A percentile compares a stretch with the other conserved stretches of the same genome.
These are phyloP conservation scores for Novumbra hubbsi DNA, from an alignment of 2,797 vertebrate genomes.

Conservation along the genomic window DNA sequence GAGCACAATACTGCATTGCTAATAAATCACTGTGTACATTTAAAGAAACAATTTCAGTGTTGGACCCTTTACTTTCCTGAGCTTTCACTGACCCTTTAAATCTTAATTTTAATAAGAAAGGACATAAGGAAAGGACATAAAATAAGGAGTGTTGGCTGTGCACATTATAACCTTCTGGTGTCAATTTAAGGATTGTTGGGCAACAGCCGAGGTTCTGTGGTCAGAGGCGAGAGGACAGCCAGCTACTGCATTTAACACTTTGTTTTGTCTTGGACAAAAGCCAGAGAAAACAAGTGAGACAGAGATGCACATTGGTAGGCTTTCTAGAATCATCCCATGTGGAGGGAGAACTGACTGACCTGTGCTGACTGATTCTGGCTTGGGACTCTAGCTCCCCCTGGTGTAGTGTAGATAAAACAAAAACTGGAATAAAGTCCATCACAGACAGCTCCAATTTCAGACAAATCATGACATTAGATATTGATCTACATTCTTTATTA, in stretches of 20 bases:
- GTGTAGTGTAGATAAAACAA: slow-evolving; percentile 43
- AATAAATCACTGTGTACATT: too few species aligned
- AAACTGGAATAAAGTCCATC: not conserved
- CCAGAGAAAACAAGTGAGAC: slow-evolving; percentile 2
- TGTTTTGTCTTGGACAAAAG: not conserved
- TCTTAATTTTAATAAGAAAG: not conserved
- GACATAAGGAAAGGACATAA: not conserved
- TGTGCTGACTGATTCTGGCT: slow-evolving; percentile 24
- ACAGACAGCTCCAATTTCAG: not conserved
- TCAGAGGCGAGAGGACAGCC: not conserved
- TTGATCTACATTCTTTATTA: not conserved
- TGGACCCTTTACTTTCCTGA: too few species aligned
- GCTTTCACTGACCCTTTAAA: too few species aligned
- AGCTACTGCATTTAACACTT: slow-evolving; percentile 5
- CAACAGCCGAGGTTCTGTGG: not conserved
- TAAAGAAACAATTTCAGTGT: too few species aligned
- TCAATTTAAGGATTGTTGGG: not conserved
- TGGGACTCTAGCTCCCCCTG: slow-evolving; percentile 66
- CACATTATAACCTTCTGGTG: not conserved
- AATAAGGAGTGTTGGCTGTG: not conserved
- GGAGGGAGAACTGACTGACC: slow-evolving; percentile 59
- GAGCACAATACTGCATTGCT: too few species aligned
- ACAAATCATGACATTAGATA: not conserved
- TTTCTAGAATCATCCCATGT: not conserved
- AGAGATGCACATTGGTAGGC: not conserved